Evolutionary conservation across 2,797 vertebrate genomes (phyloP), one percentile per base, ranked within the genome.

Genomic region (Oceanodroma leucorhoa): DNA sequence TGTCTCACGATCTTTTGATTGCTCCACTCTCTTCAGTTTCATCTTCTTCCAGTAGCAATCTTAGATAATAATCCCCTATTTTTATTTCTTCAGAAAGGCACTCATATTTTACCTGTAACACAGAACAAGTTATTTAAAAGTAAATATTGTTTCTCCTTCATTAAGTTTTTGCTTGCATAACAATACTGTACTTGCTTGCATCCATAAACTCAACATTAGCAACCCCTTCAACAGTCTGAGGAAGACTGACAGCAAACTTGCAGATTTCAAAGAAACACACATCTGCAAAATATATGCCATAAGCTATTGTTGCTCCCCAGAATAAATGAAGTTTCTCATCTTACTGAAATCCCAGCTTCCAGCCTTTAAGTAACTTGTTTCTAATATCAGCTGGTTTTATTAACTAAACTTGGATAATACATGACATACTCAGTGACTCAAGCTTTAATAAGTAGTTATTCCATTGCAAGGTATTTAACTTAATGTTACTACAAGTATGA

Each of bases 31-130:
- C 99, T 76, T 99, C 99, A 55, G 98, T 99, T 97, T 99, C 99
- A 91, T 99, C 99, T 95, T 99, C 99, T 96, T 99, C 99, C 93
- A 99, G 97, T 2, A 99, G 98, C 93, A 99, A 97, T 73, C 99
- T 99, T 86, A 99, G 97, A 93, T 99, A 99, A 98, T 99, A 99
- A 97, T 99, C 99, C 36, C 99, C 99, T 41, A 99, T 99, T 97
- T 99, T 99, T 87, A 99, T 99, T 98, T 99, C 99, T 87, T 99
- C 99, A 55, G 99, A 99, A 97, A 99, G 98, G 98, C 99, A 99
- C 93, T 99, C 99, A 7, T 99, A 99, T 96, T 98, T 99, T 89
- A 99, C 99, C 99, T 99, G 97, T 41, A 97, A 81, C 81, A 96
- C 34, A 97, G 24, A 55, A 77, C 4, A 80, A 29, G 6, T 36